Evolutionary conservation across 2,888 invertebrate species (phyloP), one percentile per base, ranked within the genome.

Genomic region (Boloria euphrosyne): DNA sequence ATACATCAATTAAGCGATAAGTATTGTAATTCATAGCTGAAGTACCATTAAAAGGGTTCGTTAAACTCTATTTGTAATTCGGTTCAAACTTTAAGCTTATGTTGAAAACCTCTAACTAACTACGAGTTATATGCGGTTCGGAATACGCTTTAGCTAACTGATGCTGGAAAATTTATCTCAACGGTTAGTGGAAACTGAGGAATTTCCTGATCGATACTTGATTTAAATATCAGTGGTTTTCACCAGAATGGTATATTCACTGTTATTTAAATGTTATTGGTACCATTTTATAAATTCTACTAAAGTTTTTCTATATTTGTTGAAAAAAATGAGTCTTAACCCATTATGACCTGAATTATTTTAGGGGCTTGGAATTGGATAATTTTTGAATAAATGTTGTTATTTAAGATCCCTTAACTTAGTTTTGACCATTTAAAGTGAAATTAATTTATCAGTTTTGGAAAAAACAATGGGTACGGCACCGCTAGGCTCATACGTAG

Each of bases 101-200:
- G 60, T 65, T 53, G 58, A 68, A 68, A 68, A 54, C 54, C 66
- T 57, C 62, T 57, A 46, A 57, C 52, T 58, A 62, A 62, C 54
- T 68, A 46, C 66, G 66, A 66, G 68, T 60, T 66, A 62, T 68
- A 55, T 68, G 68, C 60, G 68, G 68, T 66, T 68, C 62, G 46
- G 50, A 66, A 68, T 68, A 55, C 68, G 66, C 66, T 68, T 68
- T 66, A 66, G 59, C 54, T 65, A 62, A 65, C 68, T 68, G 62
- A 66, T 66, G 66, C 62, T 62, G 62, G 62, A 60, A 62, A 68
- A 66, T 68, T 62, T 62, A 66, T 63, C 59, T 62, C 62, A 46
- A 66, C 62, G 18, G 50, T 55, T 54, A 63, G 55, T 55, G 38
- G 13, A 44, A 43, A 50, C 14, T 43, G 27, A 50, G 44, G 46